phyloP scores from a whole-genome alignment of 2,888 invertebrate genomes.

The Yponomeuta cagnagella region DNA sequence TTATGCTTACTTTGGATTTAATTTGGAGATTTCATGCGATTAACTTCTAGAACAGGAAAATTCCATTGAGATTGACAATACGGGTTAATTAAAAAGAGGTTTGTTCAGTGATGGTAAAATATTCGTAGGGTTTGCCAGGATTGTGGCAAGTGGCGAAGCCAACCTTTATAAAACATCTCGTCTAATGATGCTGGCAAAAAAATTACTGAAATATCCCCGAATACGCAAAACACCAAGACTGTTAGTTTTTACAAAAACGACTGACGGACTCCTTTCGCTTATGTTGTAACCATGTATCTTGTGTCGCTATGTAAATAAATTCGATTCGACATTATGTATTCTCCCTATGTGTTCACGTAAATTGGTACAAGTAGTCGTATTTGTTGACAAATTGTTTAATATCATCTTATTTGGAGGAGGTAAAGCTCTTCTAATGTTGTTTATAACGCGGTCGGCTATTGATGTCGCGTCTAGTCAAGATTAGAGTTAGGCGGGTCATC shows the following conservation, averaged over 20 bases:
- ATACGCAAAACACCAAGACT: slow-evolving; percentile 20
- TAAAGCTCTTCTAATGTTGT: slow-evolving; percentile 4
- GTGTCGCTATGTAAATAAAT: slow-evolving; percentile 11
- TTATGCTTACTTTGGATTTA: no score
- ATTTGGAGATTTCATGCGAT: no score
- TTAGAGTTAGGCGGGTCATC: not conserved
- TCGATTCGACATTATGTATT: not conserved
- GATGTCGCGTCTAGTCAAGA: not conserved
- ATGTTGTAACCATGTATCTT: not conserved
- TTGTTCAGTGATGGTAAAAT: no score
- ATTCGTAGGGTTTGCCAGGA: no score
- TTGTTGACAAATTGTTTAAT: slow-evolving; percentile 15
- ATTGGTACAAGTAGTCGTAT: slow-evolving; percentile 16
- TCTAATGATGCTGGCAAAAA: not conserved
- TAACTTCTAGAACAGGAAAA: no score
- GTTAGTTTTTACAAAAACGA: slow-evolving; percentile 24
- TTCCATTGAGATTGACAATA: no score
- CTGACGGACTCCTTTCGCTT: slow-evolving; percentile 8
- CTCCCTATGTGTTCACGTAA: slow-evolving; percentile 16
- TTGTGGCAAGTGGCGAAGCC: no score
- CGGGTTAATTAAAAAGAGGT: no score
- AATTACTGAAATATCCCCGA: not conserved
- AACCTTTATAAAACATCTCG: no score
- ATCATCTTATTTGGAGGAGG: slow-evolving; percentile 5
- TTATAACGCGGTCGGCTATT: not conserved